These are phyloP conservation scores for Ptychadena robeensis DNA, from an alignment of 2,797 vertebrate species.

Conservation along the genomic window DNA sequence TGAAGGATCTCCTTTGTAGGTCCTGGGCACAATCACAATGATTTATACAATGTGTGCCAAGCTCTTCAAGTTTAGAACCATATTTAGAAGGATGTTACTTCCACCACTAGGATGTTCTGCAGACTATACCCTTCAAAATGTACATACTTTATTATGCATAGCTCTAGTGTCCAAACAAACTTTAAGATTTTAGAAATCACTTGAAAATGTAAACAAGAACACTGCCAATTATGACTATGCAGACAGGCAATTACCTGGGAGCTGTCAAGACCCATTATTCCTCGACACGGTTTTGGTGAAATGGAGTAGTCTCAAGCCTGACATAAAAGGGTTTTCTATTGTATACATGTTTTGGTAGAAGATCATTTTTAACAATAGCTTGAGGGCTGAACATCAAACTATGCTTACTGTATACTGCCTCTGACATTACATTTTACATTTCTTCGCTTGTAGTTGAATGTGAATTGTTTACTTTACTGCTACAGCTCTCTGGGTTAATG, in stretches of 20 bases:
- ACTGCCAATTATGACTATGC: not conserved
- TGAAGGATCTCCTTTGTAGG: not conserved
- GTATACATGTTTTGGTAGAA: not conserved
- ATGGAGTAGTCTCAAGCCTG: not conserved
- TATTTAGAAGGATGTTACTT: no score
- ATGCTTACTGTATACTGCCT: not conserved
- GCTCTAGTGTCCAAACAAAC: no score
- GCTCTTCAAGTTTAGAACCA: not conserved
- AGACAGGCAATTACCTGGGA: not conserved
- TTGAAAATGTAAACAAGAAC: not conserved
- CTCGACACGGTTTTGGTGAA: not conserved
- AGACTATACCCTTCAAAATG: no score
- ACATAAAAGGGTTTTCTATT: not conserved
- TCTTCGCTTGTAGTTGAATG: conserved; percentile 3
- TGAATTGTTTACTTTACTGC: not conserved
- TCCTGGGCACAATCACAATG: not conserved
- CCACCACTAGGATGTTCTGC: no score
- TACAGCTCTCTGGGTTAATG: conserved; percentile 25
- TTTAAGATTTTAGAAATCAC: not conserved
- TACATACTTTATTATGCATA: no score
- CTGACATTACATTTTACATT: not conserved
- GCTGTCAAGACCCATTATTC: not conserved
- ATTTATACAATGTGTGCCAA: not conserved
- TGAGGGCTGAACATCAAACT: not conserved
- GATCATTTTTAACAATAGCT: not conserved